phyloP scores from a whole-genome alignment of 2,888 invertebrate species.

The Strigamia transsilvanica region DNA sequence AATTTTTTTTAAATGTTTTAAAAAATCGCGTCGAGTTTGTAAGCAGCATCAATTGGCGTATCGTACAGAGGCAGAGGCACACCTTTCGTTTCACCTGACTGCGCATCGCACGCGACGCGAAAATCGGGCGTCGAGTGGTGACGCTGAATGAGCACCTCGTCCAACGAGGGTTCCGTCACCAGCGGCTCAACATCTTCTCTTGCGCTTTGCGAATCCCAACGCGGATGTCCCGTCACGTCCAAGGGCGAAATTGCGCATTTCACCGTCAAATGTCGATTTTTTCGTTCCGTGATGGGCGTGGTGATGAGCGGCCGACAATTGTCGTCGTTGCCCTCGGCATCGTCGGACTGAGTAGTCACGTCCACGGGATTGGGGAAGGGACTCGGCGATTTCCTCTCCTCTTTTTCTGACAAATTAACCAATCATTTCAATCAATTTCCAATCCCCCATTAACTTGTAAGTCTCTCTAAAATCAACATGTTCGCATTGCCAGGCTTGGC shows the following conservation, averaged over 20 bases:
- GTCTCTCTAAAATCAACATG: not conserved
- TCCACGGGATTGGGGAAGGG: constrained; percentile 53
- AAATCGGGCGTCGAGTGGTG: constrained; percentile 56
- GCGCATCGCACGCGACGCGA: constrained; percentile 4
- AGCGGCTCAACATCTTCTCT: constrained; percentile 41
- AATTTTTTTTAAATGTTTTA: no score
- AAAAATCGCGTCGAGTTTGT: constrained; percentile 14
- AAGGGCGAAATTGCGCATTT: not conserved
- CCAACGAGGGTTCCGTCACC: constrained; percentile 54
- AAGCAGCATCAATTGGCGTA: constrained; percentile 31
- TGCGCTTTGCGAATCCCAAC: constrained; percentile 6
- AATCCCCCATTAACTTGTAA: not conserved
- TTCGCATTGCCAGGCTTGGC: constrained; percentile 53
- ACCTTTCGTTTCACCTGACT: not conserved
- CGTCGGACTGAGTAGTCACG: constrained; percentile 14
- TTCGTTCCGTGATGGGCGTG: constrained; percentile 55
- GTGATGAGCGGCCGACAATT: constrained; percentile 51
- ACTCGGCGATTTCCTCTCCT: constrained; percentile 53
- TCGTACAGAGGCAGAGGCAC: constrained; percentile 53
- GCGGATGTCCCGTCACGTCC: constrained; percentile 48
- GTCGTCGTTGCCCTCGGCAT: not conserved
- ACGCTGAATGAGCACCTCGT: constrained; percentile 51
- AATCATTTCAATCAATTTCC: not conserved
- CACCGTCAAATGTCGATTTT: not conserved
- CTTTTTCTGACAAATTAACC: constrained; percentile 40